phyloP scores from a whole-genome alignment of 2,797 vertebrate genomes.

The Novumbra hubbsi region DNA sequence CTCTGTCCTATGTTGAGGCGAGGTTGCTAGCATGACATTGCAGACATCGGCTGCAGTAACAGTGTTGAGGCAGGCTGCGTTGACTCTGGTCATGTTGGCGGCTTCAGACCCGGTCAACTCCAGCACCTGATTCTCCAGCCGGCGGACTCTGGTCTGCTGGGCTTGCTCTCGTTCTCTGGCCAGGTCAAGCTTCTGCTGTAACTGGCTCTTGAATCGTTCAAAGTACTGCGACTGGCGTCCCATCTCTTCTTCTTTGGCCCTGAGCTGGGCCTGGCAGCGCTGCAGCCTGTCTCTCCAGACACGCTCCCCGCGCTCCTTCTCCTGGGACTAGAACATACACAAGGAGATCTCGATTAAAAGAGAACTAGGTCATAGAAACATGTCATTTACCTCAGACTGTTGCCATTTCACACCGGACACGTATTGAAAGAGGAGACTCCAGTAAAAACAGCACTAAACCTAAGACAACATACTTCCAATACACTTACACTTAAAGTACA shows the following conservation, averaged over 20 bases:
- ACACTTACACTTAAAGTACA: not conserved
- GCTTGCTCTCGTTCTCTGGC: conserved; percentile 69
- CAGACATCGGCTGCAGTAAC: not conserved
- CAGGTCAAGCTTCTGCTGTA: conserved; percentile 72
- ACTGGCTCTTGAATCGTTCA: conserved; percentile 77
- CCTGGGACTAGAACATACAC: conserved; percentile 62
- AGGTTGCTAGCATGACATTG: not conserved
- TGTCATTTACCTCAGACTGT: not conserved
- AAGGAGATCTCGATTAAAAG: not conserved
- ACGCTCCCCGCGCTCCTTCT: conserved; percentile 68
- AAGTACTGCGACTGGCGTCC: conserved; percentile 79
- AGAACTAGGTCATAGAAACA: not conserved
- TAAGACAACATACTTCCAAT: not conserved
- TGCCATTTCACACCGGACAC: not conserved
- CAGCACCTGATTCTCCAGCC: conserved; percentile 74
- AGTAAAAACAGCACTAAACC: not conserved
- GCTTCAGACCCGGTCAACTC: conserved; percentile 67
- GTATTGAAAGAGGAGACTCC: not conserved
- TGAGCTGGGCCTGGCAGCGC: conserved; percentile 77
- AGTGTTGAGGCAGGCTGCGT: conserved; percentile 48
- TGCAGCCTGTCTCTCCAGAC: conserved; percentile 69
- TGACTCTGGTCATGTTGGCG: conserved; percentile 36
- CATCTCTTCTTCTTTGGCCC: conserved; percentile 78
- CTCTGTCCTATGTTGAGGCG: conserved; percentile 48
- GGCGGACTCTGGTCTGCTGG: conserved; percentile 70